A percentile compares a stretch with the other conserved stretches of the same genome.
Conservation (phyloP, 1,140 invertebrate species). For the Nomia melanderi region DNA sequence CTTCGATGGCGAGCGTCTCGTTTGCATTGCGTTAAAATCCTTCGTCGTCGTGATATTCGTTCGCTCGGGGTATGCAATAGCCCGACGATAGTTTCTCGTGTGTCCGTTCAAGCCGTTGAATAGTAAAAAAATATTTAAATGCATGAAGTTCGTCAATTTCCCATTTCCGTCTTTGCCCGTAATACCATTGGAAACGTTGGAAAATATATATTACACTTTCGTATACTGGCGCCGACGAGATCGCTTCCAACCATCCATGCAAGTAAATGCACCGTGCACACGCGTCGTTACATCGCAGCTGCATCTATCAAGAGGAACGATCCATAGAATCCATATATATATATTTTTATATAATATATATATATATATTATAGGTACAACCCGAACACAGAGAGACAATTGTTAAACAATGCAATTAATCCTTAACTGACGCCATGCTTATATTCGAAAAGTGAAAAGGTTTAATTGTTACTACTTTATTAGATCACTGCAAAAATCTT, state of each 20-base stretch:
- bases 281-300: conserved; percentile 26
- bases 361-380: conserved; percentile 42
- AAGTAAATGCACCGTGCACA: conserved; percentile 32
- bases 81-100: conserved; percentile 26
- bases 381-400: conserved; percentile 65
- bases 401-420: conserved; percentile 56
- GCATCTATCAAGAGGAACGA: conserved; percentile 60
- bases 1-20: conserved; percentile 21
- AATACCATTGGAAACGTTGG: conserved; percentile 19
- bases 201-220: conserved; percentile 43
- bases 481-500: too few species aligned
- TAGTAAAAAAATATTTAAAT: conserved; percentile 57
- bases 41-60: conserved; percentile 27
- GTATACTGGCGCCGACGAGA: conserved; percentile 52
- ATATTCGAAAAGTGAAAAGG: too few species aligned
- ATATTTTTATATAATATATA: conserved; percentile 41
- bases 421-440: conserved; percentile 31
- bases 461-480: too few species aligned
- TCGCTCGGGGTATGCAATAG: conserved; percentile 5
- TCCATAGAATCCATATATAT: conserved; percentile 55
- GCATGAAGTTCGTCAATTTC: conserved; percentile 15
- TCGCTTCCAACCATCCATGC: conserved; percentile 23
- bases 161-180: not conserved
- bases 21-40: conserved; percentile 24
- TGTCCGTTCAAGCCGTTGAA: conserved; percentile 43